Base-by-base conservation (phyloP, 1,140 invertebrate genomes). In the Drosophila orena region DNA sequence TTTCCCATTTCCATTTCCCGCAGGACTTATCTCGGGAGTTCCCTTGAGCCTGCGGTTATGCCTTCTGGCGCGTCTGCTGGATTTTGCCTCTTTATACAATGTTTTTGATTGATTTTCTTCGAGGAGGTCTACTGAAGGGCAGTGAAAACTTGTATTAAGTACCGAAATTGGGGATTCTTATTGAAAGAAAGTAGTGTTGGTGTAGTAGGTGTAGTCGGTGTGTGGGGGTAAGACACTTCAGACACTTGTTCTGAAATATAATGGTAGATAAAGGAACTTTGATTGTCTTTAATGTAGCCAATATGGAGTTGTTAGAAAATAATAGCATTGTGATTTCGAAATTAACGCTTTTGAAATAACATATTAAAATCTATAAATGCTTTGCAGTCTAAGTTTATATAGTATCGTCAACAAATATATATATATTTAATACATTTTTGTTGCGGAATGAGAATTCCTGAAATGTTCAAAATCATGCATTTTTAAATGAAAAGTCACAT, bases 31-130 rank as follows among this genome's bases (percentile, higher is more conserved):
- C 62, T 37, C 17, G 59, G 49, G 59, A 75, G 57, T 58, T 46
- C 59, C 60, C 56, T 65, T 55, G 22, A 61, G 34, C 24, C 20
- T 59, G 59, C 65, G 73, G 65, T 46, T 77, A 38, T 71, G 65
- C 38, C 56, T 53, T 56, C 30, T 30, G 30, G 30, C 49, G 70
- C 37, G 52, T 71, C 56, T 76, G 55, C 56, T 50, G 61, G 77
- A 70, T 60, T 80, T 61, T 37, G 71, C 43, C 79, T 83, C 71
- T 83, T 83, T 83, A 70, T 69, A 76, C 77, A 85, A 80, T 69
- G 69, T 68, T 66, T 79, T 84, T 84, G 80, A 84, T 84, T 84
- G 80, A 84, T 84, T 84, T 84, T 84, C 81, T 56, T 46, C 46
- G 58, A 66, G 59, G 44, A 50, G 52, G 54, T 42, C 53, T 49